A percentile compares a stretch with the other conserved stretches of the same genome.
Conservation (phyloP, 2,888 invertebrate genomes). For the Habrosyne pyritoides region DNA sequence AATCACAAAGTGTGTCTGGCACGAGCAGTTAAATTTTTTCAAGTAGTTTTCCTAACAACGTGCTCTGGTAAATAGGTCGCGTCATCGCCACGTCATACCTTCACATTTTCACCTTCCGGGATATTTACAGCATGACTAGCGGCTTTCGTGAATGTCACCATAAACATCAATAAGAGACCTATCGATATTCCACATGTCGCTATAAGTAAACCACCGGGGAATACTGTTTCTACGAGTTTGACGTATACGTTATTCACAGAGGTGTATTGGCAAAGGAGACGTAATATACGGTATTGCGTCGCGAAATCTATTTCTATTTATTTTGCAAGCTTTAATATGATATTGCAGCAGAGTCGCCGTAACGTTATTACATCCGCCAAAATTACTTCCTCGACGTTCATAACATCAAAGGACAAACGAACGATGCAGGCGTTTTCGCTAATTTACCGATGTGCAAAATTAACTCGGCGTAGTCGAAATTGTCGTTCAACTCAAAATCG, state of each 20-base stretch:
- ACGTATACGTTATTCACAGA: neutral
- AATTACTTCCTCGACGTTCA: constrained; percentile 46
- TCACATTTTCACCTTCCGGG: constrained; percentile 14
- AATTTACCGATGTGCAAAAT: constrained; percentile 41
- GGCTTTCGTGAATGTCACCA: neutral
- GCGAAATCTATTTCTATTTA: constrained; percentile 4
- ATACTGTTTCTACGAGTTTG: neutral
- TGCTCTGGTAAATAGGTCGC: constrained; percentile 1
- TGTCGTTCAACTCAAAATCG: constrained; percentile 15
- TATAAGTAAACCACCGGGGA: neutral
- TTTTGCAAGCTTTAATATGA: constrained; percentile 1
- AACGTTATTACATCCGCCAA: constrained; percentile 39
- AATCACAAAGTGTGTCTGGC: constrained; percentile 3
- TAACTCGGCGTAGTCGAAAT: constrained; percentile 25
- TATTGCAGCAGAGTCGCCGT: constrained; percentile 35
- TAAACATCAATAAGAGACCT: neutral
- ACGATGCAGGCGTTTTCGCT: constrained; percentile 45
- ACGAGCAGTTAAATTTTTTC: neutral
- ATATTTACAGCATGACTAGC: constrained; percentile 18
- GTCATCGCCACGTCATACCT: constrained; percentile 15
- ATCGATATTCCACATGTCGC: neutral
- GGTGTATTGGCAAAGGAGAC: neutral
- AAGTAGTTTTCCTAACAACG: constrained; percentile 4
- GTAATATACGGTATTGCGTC: neutral
- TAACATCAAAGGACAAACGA: constrained; percentile 46